Evolutionary conservation across 2,113 vertebrate species (phyloP), one percentile per base, ranked within the genome.

Genomic region (Apus apus): DNA sequence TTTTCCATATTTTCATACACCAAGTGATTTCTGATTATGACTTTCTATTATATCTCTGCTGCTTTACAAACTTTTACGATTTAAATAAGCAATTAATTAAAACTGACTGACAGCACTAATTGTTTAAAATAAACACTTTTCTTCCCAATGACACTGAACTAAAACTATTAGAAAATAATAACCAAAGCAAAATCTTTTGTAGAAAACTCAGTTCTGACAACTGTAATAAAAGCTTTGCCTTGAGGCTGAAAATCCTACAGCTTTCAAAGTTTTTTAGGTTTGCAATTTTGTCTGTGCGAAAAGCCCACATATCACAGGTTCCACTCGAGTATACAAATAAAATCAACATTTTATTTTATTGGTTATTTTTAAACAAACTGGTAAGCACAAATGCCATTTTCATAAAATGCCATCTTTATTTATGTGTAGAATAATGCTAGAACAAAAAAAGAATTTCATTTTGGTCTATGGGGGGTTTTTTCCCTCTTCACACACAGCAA

Each of bases 21-120:
- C 6, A 38, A 58, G 56, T 51, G 34, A 83, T 62, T 93, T 85
- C 64, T 93, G 36, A 85, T 87, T 85, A 62, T 11, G 34, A 51
- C 34, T 90, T 93, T 66, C 2, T 0, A 84, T 68, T 85, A 14
- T 64, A 51, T 66, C 51, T 90, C 66, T 74, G 50, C 66, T 80
- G 75, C 87, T 91, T 95, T 87, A 70, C 81, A 93, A 93, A 90
- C 50, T 56, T 66, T 36, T 51, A 48, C 64, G 38, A 51, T 80
- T 88, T 93, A 83, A 94, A 93, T 90, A 83, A 86, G 67, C 51
- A 45, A 74, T 88, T 87, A 83, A 87, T 70, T 95, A 90, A 95
- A 70, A 77, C 15, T 86, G 78, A 90, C 18, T 87, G 93, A 95
- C 67, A 83, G 48, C 2, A 5, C 46, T 87, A 89, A 96, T 93